phyloP scores from a whole-genome alignment of 2,113 vertebrate genomes.

The Gallinago paraguaiae region DNA sequence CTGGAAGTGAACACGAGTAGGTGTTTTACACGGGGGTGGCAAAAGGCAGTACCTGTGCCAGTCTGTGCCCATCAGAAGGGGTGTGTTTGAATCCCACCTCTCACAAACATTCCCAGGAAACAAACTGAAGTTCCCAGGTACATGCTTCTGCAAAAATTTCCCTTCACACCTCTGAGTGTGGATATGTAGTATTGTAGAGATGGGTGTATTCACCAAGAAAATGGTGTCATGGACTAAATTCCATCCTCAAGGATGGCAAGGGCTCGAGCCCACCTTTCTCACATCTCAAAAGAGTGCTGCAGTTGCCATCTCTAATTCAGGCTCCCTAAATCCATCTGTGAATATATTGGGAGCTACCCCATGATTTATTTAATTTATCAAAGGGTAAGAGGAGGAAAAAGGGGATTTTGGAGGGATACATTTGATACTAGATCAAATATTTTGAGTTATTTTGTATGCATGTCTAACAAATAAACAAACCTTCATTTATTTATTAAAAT shows the following conservation, averaged over 20 bases:
- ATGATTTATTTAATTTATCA: neutral
- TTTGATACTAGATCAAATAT: neutral
- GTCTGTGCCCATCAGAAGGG: neutral
- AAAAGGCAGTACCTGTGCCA: neutral
- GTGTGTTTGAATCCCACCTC: neutral
- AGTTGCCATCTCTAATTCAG: neutral
- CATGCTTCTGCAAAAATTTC: neutral
- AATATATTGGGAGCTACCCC: neutral
- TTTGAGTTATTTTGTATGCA: neutral
- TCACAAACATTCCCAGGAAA: neutral
- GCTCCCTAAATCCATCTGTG: neutral
- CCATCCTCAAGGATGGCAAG: neutral
- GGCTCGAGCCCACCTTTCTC: neutral
- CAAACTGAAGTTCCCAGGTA: neutral
- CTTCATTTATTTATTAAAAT: neutral
- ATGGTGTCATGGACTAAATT: neutral
- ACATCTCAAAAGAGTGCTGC: neutral
- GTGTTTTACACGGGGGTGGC: neutral
- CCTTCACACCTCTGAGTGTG: neutral
- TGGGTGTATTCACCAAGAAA: neutral
- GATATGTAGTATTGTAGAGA: rapidly evolving
- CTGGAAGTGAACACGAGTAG: neutral
- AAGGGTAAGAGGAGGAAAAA: neutral
- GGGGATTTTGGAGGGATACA: neutral
- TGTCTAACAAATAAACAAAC: neutral